phyloP scores from a whole-genome alignment of 2,797 vertebrate genomes.

The Acanthornis magna region DNA sequence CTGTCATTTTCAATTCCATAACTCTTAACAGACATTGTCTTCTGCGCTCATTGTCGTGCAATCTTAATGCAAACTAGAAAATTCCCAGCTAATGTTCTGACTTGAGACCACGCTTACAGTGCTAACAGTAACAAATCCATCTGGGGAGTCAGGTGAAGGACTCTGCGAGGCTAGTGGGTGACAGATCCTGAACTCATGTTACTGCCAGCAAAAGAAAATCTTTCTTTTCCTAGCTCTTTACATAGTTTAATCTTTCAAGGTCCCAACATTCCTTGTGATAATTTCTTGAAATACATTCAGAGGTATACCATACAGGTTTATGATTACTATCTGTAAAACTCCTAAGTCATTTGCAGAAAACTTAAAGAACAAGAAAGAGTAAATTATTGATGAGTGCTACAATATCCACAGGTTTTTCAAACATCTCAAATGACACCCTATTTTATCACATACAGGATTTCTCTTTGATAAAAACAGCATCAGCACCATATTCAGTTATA shows the following conservation, averaged over 20 bases:
- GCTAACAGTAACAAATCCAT: background rate
- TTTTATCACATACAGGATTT: background rate
- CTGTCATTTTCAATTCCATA: background rate
- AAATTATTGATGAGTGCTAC: background rate
- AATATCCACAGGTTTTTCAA: background rate
- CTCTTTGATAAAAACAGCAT: background rate
- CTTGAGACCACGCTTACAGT: background rate
- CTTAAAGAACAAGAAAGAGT: background rate
- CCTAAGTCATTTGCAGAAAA: background rate
- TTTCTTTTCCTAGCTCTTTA: background rate
- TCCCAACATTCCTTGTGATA: background rate
- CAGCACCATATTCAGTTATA: background rate
- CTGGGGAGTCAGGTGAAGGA: background rate
- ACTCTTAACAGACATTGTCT: background rate
- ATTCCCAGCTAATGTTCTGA: background rate
- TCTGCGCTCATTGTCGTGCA: background rate
- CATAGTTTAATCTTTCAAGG: background rate
- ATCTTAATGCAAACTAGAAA: background rate
- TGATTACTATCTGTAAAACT: background rate
- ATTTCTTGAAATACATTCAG: background rate
- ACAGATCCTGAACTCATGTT: background rate
- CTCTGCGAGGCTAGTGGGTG: background rate
- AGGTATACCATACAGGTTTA: background rate
- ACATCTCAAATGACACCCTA: background rate
- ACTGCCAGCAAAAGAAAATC: background rate